Evolutionary conservation across 2,888 invertebrate species (phyloP).

Genomic region (Eupithecia insigniata): DNA sequence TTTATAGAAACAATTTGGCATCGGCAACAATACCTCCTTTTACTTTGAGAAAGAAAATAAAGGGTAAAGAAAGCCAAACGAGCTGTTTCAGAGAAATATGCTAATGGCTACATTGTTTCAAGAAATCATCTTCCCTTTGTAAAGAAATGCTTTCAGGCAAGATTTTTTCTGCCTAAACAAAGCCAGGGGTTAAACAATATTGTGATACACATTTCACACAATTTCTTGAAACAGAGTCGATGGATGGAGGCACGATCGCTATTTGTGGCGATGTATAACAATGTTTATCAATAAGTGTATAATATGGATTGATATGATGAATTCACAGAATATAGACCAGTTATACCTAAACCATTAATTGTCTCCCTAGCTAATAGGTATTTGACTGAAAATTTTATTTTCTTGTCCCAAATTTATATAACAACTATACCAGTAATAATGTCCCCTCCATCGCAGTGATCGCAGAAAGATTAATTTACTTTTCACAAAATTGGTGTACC

Average conservation of each 20-base stretch:
- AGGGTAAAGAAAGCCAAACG: conserved; percentile 3
- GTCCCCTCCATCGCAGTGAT: neutral
- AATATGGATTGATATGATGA: neutral
- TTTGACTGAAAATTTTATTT: neutral
- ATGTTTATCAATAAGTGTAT: neutral
- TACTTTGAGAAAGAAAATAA: neutral
- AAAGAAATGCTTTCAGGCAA: neutral
- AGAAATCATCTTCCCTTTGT: conserved; percentile 11
- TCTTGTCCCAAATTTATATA: neutral
- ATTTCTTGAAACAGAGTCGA: neutral
- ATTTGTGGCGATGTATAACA: neutral
- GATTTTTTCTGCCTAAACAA: neutral
- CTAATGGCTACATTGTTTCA: conserved; percentile 11
- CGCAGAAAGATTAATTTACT: neutral
- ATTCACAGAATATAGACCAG: neutral
- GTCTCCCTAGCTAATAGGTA: neutral
- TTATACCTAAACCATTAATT: neutral
- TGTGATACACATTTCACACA: neutral
- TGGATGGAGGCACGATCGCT: neutral
- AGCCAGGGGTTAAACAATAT: neutral
- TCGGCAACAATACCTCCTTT: neutral
- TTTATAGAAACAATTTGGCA: conserved; percentile 12
- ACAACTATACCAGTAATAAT: neutral
- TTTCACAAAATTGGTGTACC: neutral
- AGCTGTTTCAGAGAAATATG: conserved; percentile 10